Conservation (phyloP, 2,888 invertebrate species). For the Phyllotreta striolata region DNA sequence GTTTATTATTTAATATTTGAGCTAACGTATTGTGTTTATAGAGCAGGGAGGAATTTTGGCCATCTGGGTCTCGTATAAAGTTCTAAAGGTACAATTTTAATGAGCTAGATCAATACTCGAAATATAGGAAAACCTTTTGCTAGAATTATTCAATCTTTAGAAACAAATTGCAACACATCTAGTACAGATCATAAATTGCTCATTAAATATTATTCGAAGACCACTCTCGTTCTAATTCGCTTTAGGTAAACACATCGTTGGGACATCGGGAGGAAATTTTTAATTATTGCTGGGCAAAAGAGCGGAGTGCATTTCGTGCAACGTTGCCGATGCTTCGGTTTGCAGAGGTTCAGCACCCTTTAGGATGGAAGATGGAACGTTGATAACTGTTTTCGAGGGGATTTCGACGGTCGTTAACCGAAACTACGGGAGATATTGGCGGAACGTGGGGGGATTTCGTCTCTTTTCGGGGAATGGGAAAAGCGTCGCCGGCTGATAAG, state of each 20-base stretch:
- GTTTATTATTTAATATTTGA: too few relatives aligned
- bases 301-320: neutral
- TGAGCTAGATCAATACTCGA: neutral
- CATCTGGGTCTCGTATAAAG: conserved; percentile 8
- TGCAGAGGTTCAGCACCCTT: conserved; percentile 30
- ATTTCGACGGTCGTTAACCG: conserved; percentile 34
- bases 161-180: too few relatives aligned
- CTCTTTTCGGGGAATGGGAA: conserved; percentile 4
- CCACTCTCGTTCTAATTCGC: too few relatives aligned
- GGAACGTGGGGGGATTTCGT: conserved; percentile 11
- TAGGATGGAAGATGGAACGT: conserved; percentile 31
- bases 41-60: neutral
- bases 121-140: neutral
- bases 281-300: too few relatives aligned
- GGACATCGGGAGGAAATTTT: too few relatives aligned
- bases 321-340: conserved; percentile 3
- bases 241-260: too few relatives aligned
- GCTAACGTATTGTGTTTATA: conserved; percentile 4
- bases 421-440: conserved; percentile 30
- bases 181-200: too few relatives aligned
- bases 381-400: conserved; percentile 35
- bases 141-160: neutral
- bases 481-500: conserved; percentile 13
- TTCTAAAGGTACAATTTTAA: neutral
- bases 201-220: too few relatives aligned